Base-by-base conservation (phyloP, 2,797 vertebrate genomes). In the Oreonectes daqikongensis region DNA sequence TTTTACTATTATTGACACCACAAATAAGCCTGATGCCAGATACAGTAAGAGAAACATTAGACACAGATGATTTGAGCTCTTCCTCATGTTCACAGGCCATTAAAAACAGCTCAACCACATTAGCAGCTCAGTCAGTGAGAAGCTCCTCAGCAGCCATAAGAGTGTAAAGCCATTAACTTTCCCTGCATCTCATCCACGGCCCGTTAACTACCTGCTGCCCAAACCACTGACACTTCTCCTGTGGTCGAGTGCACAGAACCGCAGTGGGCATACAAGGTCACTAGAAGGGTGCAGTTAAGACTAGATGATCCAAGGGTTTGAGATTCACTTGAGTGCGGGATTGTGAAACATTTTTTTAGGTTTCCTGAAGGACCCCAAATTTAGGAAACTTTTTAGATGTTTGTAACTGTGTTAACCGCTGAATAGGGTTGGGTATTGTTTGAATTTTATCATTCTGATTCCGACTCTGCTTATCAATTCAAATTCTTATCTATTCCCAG, bases 71-170 rank as follows among this genome's bases (percentile, higher is more conserved):
- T 61, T 68, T 59, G 12, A 60, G 20, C n/a, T 40, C 67, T 32
- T n/a, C n/a, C 78, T 76, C 50, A 40, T 38, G 69, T 67, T 77
- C 46, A 76, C 61, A 82, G 75, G 42, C 76, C 59, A 83, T 91
- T 91, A 91, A 91, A 90, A 84, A 81, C 82, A 79, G 65, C 87
- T 75, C 76, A 83, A 84, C 69, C 48, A 70, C 86, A 86, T 88
- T 69, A 89, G 86, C 81, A 83, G 89, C 87, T 88, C 86, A 86
- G 87, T 78, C 53, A 81, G 79, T 77, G 44, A 69, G 83, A 50
- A 91, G 86, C 79, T 64, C 77, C 82, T 90, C 89, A 90, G 85
- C 79, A 70, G 75, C 26, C 78, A 82, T 90, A 89, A 91, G 88
- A 88, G 81, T 61, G 83, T 92, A 91, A 90, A 67, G 82, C 84